Conservation (phyloP, 1,140 invertebrate species). For the Cepaea nemoralis region DNA sequence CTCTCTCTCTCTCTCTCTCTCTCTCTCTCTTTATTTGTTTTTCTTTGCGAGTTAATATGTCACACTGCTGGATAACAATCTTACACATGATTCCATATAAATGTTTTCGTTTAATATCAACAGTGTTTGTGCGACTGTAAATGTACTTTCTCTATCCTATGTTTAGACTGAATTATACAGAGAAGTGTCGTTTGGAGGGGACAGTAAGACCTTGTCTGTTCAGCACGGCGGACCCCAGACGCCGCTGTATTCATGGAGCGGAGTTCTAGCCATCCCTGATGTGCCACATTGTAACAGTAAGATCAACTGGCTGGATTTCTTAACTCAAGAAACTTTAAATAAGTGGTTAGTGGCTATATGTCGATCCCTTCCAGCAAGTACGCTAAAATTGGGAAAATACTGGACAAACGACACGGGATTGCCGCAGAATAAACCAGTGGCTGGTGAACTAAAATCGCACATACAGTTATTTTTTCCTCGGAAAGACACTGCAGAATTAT, state of each 20-base stretch:
- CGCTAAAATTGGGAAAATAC: too few species aligned
- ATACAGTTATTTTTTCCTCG: too few species aligned
- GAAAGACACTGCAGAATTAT: too few species aligned
- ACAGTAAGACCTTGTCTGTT: background rate
- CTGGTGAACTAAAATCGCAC: too few species aligned
- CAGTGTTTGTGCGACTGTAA: too few species aligned
- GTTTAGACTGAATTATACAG: background rate
- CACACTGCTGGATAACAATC: background rate
- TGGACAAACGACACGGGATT: too few species aligned
- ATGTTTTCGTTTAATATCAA: background rate
- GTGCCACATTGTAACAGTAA: conserved; percentile 4
- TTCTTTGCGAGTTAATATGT: background rate
- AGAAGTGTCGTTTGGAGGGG: background rate
- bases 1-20: background rate
- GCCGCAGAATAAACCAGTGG: too few species aligned
- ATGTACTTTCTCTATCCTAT: too few species aligned
- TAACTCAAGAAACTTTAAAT: too few species aligned
- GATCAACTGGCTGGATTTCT: conserved; percentile 25
- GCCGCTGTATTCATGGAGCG: background rate
- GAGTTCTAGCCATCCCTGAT: conserved; percentile 6
- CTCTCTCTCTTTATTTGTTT: background rate
- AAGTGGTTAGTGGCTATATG: too few species aligned
- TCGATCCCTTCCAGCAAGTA: too few species aligned
- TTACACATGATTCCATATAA: background rate
- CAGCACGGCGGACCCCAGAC: background rate